Conservation (phyloP, 2,888 invertebrate genomes). For the Leptopilina drosophilae region DNA sequence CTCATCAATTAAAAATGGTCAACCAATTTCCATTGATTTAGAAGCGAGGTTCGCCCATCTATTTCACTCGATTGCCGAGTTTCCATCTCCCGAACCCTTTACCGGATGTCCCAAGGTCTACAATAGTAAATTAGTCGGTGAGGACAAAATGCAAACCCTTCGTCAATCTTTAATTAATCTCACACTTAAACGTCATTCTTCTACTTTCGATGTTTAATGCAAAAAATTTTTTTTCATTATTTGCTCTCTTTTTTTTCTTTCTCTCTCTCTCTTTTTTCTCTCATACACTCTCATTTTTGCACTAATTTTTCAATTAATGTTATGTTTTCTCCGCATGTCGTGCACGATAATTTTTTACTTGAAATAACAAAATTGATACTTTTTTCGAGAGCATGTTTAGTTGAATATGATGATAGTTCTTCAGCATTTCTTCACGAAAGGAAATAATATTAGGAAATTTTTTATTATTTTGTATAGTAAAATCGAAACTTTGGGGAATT, state of each 20-base stretch:
- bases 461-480: no score
- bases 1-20: constrained; percentile 77
- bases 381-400: no score
- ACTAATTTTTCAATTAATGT: not conserved
- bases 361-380: no score
- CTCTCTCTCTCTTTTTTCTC: no score
- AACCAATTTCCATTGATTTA: constrained; percentile 78
- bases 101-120: constrained; percentile 83
- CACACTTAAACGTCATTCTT: constrained; percentile 41
- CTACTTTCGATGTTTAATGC: constrained; percentile 45
- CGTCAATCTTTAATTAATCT: constrained; percentile 41
- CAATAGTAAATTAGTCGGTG: constrained; percentile 81
- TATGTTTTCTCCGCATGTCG: no score
- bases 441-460: no score
- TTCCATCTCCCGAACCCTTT: constrained; percentile 86
- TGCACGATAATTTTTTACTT: no score
- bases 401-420: no score
- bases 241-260: not conserved
- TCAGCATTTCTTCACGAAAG: no score
- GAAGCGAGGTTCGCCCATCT: constrained; percentile 83
- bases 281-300: not conserved
- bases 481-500: no score
- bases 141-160: constrained; percentile 59
- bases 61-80: constrained; percentile 81
- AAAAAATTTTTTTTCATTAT: constrained; percentile 5